These are phyloP conservation scores for Phylloscopus trochiloides DNA, from an alignment of 2,113 vertebrate genomes.

Conservation along the genomic window DNA sequence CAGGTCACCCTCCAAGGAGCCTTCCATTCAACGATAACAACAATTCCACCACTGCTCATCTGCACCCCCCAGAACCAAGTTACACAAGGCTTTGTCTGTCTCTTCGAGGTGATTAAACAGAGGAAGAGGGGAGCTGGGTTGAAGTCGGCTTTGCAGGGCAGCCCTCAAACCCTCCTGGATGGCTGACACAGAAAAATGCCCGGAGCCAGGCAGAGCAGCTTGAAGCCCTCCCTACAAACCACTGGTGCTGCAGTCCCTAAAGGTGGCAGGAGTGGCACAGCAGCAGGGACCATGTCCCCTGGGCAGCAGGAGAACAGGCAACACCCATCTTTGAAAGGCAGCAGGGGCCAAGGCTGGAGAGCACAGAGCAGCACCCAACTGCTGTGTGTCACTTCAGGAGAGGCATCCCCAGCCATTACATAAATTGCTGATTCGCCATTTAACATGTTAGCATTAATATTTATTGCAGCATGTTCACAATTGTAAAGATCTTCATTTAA, in stretches of 20 bases:
- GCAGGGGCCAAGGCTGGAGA: background rate
- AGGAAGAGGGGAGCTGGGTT: background rate
- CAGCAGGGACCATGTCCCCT: fast-evolving
- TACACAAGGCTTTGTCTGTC: fast-evolving
- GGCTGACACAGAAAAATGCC: fast-evolving
- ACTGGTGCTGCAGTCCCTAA: fast-evolving
- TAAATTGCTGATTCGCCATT: constrained; percentile 34
- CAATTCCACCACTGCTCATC: background rate
- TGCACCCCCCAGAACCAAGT: background rate
- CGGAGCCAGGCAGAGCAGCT: background rate
- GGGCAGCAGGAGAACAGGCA: background rate
- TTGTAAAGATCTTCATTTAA: constrained; percentile 68
- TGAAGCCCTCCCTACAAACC: background rate
- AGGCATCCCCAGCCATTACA: constrained; percentile 48
- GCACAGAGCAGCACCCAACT: background rate
- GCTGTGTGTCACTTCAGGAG: constrained; percentile 10
- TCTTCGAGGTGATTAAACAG: background rate
- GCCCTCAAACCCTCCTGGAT: fast-evolving
- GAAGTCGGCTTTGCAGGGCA: background rate
- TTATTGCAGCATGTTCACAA: constrained; percentile 67
- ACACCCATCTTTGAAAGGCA: background rate
- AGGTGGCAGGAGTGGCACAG: fast-evolving
- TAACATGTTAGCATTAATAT: constrained; percentile 67
- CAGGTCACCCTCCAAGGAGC: background rate
- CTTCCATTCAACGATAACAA: background rate